Evolutionary conservation across 2,888 invertebrate species (phyloP).

Genomic region (Electrophaes corylata): DNA sequence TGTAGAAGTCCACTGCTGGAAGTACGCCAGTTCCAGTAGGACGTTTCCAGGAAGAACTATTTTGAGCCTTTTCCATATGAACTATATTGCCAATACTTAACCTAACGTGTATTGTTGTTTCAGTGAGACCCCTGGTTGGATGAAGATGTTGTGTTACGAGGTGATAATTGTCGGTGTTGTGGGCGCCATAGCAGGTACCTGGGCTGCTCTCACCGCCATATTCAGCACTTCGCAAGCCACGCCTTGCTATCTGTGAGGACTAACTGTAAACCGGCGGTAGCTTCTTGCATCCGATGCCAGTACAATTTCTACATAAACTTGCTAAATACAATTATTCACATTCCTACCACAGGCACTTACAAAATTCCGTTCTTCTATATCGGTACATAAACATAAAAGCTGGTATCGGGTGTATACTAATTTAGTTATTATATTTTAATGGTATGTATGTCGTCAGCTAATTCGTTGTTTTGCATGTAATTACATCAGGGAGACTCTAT

Average conservation of each 20-base stretch:
- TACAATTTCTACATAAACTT: neutral
- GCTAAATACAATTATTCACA: neutral
- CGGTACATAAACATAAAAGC: too few species aligned
- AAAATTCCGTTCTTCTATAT: too few species aligned
- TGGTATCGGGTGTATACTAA: neutral
- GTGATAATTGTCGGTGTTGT: slow-evolving; percentile 84
- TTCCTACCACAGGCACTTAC: too few species aligned
- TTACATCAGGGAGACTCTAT: neutral
- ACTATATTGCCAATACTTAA: too few species aligned
- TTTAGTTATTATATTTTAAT: neutral
- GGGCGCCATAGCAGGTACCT: slow-evolving; percentile 85
- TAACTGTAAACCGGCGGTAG: neutral
- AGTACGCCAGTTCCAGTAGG: too few species aligned
- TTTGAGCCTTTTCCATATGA: too few species aligned
- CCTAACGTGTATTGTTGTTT: slow-evolving; percentile 33
- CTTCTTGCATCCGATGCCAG: neutral
- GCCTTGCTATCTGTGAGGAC: slow-evolving; percentile 60
- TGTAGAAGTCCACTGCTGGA: too few species aligned
- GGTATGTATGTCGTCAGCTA: neutral
- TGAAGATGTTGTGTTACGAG: slow-evolving; percentile 85
- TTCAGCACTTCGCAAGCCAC: slow-evolving; percentile 72
- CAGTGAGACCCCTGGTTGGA: slow-evolving; percentile 83
- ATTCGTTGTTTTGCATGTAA: neutral
- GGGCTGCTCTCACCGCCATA: slow-evolving; percentile 84
- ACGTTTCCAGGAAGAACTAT: too few species aligned